Conservation (phyloP, 2,113 vertebrate genomes). For the Centropus unirufus region DNA sequence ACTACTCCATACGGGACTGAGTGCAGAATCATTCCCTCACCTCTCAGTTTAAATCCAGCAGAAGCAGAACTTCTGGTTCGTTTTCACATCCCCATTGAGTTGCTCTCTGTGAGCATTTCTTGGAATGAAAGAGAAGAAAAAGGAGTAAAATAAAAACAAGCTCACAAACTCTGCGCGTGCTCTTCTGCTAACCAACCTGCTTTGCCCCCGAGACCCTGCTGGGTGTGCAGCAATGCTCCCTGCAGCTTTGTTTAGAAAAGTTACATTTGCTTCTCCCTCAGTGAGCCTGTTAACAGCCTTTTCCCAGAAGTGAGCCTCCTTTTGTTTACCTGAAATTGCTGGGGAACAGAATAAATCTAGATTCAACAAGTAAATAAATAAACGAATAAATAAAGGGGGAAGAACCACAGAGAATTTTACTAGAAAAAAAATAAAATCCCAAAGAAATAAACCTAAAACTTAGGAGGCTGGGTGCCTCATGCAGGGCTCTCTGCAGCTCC, state of each 20-base stretch:
- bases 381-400: background rate
- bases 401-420: conserved; percentile 8
- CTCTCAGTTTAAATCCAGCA: background rate
- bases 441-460: background rate
- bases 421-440: background rate
- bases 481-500: background rate
- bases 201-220: conserved; percentile 55
- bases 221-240: conserved; percentile 57
- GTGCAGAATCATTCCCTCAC: background rate
- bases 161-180: conserved; percentile 9
- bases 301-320: conserved; percentile 49
- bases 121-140: conserved; percentile 12
- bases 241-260: conserved; percentile 43
- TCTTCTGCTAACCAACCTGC: conserved; percentile 23
- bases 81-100: background rate
- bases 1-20: background rate
- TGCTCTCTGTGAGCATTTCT: conserved; percentile 16
- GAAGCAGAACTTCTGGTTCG: background rate
- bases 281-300: conserved; percentile 40
- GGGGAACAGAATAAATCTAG: conserved; percentile 34
- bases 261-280: conserved; percentile 47
- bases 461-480: background rate
- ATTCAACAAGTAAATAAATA: conserved; percentile 55
- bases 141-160: background rate
- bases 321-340: conserved; percentile 67